A percentile compares a stretch with the other conserved stretches of the same genome.
These are phyloP conservation scores for Eciton burchellii DNA, from an alignment of 1,140 invertebrate species.

Conservation along the genomic window DNA sequence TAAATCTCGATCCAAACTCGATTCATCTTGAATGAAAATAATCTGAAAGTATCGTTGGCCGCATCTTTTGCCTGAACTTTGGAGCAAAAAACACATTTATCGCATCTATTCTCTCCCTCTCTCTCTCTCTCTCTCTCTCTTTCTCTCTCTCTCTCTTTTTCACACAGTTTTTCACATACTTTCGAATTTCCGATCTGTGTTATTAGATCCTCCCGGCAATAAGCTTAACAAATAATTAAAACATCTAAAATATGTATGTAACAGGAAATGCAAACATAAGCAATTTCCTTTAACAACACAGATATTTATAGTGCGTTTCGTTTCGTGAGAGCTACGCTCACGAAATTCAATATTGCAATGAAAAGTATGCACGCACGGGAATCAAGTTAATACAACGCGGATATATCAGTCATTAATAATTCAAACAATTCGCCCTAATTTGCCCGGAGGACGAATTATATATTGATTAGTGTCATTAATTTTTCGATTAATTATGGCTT, in stretches of 20 bases:
- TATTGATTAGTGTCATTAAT: conserved; percentile 3
- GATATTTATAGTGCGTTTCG: neutral
- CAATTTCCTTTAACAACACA: neutral
- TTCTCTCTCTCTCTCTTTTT: too few species aligned
- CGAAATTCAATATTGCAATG: conserved; percentile 15
- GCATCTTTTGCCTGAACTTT: neutral
- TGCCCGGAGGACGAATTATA: neutral
- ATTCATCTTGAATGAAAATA: neutral
- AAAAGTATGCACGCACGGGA: neutral
- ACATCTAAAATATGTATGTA: neutral
- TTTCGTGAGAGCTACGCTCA: neutral
- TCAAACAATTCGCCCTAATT: conserved; percentile 16
- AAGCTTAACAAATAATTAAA: neutral
- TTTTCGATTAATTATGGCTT: conserved; percentile 36
- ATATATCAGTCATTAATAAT: conserved; percentile 25
- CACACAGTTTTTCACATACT: too few species aligned
- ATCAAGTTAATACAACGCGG: neutral
- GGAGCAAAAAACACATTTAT: neutral
- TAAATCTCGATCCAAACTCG: neutral
- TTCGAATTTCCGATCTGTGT: neutral
- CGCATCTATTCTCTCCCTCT: neutral
- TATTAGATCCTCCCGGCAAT: neutral
- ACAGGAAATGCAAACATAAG: conserved; percentile 12
- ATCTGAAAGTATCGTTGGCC: neutral
- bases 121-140: too few species aligned